Conservation (phyloP, 2,888 invertebrate genomes). For the Tetanocera ferruginea region DNA sequence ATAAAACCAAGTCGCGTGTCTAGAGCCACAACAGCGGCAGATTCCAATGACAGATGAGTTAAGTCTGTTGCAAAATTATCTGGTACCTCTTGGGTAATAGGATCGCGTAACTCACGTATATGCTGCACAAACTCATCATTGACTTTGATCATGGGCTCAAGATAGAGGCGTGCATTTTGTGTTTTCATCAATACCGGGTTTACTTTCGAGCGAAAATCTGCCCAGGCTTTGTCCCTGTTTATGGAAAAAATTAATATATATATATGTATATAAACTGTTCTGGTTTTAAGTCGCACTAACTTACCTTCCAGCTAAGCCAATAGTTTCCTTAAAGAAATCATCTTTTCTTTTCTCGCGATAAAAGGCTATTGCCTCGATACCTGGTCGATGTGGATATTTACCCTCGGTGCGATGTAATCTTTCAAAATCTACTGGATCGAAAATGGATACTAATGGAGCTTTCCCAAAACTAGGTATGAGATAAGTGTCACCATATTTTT, state of each 20-base stretch:
- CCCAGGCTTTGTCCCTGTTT: constrained; percentile 74
- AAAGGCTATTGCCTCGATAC: constrained; percentile 64
- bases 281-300: too few species aligned
- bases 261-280: too few species aligned
- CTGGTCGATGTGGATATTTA: constrained; percentile 68
- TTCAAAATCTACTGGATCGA: constrained; percentile 71
- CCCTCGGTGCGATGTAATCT: constrained; percentile 71
- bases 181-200: constrained; percentile 65
- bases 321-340: constrained; percentile 37
- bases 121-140: constrained; percentile 59
- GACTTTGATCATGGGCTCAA: constrained; percentile 60
- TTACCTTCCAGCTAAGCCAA: constrained; percentile 42
- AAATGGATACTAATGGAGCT: constrained; percentile 66
- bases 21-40: constrained; percentile 67
- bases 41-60: constrained; percentile 75
- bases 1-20: constrained; percentile 63
- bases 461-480: constrained; percentile 66
- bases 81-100: constrained; percentile 51
- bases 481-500: constrained; percentile 67
- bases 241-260: too few species aligned
- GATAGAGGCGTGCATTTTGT: constrained; percentile 58
- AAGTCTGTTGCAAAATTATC: constrained; percentile 71
- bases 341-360: constrained; percentile 61
- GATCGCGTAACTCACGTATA: constrained; percentile 58
- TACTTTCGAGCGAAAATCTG: constrained; percentile 75